Evolutionary conservation across 2,888 invertebrate genomes (phyloP).

Genomic region (Malthinus seriepunctatus): DNA sequence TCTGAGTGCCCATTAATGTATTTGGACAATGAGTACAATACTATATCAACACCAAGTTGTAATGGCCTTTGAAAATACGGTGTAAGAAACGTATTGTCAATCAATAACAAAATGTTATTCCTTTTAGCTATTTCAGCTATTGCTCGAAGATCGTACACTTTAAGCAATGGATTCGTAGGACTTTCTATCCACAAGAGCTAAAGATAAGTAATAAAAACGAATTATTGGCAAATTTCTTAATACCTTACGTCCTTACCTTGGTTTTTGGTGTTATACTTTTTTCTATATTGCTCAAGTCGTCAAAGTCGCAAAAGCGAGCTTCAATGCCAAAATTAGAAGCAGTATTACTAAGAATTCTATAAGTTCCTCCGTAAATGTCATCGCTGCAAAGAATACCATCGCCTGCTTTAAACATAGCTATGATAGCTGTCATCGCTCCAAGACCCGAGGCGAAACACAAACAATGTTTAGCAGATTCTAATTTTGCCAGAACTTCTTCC

Average conservation of each 20-base stretch:
- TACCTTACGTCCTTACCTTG: no score
- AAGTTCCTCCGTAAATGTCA: slow-evolving; percentile 91
- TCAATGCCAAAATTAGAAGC: slow-evolving; percentile 66
- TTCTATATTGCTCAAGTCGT: slow-evolving; percentile 63
- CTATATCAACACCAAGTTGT: slow-evolving; percentile 40
- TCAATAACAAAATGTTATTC: slow-evolving; percentile 33
- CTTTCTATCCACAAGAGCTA: slow-evolving; percentile 88
- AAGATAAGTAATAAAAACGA: slow-evolving; percentile 38
- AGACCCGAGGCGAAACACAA: slow-evolving; percentile 85
- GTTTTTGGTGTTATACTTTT: slow-evolving; percentile 76
- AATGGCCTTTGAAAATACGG: slow-evolving; percentile 40
- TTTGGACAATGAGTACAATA: slow-evolving; percentile 40
- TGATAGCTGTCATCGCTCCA: slow-evolving; percentile 76
- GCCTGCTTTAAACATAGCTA: slow-evolving; percentile 72
- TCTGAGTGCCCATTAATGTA: slow-evolving; percentile 43
- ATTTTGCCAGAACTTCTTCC: slow-evolving; percentile 80
- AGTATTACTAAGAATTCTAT: slow-evolving; percentile 61
- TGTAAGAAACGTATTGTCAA: slow-evolving; percentile 38
- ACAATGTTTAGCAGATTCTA: slow-evolving; percentile 83
- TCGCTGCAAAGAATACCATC: slow-evolving; percentile 89
- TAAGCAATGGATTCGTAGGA: slow-evolving; percentile 87
- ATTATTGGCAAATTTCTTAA: background rate
- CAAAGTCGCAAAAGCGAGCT: slow-evolving; percentile 73
- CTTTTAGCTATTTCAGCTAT: slow-evolving; percentile 63
- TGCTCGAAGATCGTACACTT: slow-evolving; percentile 77